phyloP scores from a whole-genome alignment of 2,888 invertebrate genomes.

The Drosophila borborema region DNA sequence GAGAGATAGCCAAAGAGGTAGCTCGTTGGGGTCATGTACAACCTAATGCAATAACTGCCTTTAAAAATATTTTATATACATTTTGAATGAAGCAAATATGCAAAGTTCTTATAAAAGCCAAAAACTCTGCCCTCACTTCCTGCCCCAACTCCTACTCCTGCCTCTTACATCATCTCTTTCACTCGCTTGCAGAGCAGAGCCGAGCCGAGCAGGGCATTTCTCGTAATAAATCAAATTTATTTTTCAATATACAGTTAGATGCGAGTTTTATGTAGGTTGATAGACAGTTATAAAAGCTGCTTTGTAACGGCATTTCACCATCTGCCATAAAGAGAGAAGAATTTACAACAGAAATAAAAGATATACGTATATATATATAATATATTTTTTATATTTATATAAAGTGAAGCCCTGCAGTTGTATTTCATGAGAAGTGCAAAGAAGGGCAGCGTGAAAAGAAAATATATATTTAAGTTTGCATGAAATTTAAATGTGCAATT shows the following conservation, averaged over 20 bases:
- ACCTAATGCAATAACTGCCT: conserved; percentile 76
- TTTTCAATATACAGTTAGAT: conserved; percentile 60
- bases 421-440: conserved; percentile 18
- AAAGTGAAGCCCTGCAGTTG: not conserved
- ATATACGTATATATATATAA: not conserved
- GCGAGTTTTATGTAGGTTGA: conserved; percentile 35
- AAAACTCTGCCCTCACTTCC: conserved; percentile 20
- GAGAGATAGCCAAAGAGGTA: conserved; percentile 21
- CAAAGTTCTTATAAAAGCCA: conserved; percentile 67
- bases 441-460: not conserved
- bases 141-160: not conserved
- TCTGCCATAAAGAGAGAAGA: conserved; percentile 7
- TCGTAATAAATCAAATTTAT: conserved; percentile 66
- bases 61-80: conserved; percentile 69
- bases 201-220: conserved; percentile 23
- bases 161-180: not conserved
- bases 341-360: not conserved
- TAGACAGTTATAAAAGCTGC: conserved; percentile 22
- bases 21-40: conserved; percentile 53
- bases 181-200: not conserved
- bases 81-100: conserved; percentile 74
- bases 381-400: not conserved
- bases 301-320: conserved; percentile 27
- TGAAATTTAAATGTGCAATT: not conserved
- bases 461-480: not conserved